These are phyloP conservation scores for Xiphorhynchus erythropygius DNA, from an alignment of 2,797 vertebrate genomes.

Conservation along the genomic window DNA sequence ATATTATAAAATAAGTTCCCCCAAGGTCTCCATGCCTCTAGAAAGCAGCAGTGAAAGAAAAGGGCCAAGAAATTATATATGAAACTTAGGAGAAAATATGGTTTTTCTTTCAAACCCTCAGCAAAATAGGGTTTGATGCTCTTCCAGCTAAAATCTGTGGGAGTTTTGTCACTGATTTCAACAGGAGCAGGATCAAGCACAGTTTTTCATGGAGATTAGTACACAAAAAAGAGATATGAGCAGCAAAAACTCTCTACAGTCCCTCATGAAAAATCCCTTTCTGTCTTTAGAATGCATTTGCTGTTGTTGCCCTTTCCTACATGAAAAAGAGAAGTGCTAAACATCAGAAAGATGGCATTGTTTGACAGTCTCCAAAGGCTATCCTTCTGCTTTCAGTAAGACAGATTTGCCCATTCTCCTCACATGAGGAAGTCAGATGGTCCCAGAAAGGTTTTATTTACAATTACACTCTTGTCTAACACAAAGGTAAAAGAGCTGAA, in stretches of 20 bases:
- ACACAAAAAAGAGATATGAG: slow-evolving; percentile 7
- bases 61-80: background rate
- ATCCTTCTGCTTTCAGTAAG: background rate
- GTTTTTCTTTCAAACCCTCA: background rate
- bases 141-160: background rate
- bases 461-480: fast-evolving
- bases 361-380: slow-evolving; percentile 8
- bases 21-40: background rate
- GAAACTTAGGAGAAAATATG: background rate
- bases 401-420: background rate
- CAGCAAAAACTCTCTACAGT: background rate
- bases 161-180: background rate
- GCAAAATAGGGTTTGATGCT: background rate
- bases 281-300: background rate
- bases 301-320: background rate
- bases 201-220: background rate
- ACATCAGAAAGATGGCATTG: background rate
- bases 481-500: background rate
- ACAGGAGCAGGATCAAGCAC: background rate
- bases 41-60: background rate
- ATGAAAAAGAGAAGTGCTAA: slow-evolving; percentile 10
- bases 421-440: background rate
- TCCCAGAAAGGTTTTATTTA: background rate
- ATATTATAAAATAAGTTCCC: slow-evolving; percentile 5
- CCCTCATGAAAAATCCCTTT: slow-evolving; percentile 15